A percentile compares a stretch with the other conserved stretches of the same genome.
phyloP scores from a whole-genome alignment of 1,140 invertebrate species.

The Ceratosolen solmsi region DNA sequence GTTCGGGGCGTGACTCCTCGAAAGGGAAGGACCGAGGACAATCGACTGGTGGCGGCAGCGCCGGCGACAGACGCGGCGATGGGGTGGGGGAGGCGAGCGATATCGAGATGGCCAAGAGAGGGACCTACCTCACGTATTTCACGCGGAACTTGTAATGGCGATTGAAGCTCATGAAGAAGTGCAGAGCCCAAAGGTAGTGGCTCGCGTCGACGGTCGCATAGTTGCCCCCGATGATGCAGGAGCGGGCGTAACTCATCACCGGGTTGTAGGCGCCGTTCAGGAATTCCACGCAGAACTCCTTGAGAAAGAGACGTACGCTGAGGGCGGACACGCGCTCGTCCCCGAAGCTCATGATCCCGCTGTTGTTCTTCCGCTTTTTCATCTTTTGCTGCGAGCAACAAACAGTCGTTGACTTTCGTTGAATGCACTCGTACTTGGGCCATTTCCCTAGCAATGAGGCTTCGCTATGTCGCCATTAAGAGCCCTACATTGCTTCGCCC shows the following conservation, averaged over 20 bases:
- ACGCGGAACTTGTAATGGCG: slow-evolving; percentile 87
- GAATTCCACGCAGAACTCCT: slow-evolving; percentile 96
- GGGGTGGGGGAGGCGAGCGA: slow-evolving; percentile 13
- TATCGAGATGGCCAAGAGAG: background rate
- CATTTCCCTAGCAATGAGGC: too few relatives aligned
- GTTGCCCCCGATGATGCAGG: slow-evolving; percentile 60
- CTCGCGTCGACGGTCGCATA: slow-evolving; percentile 85
- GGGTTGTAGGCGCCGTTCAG: slow-evolving; percentile 93
- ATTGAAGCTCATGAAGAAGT: slow-evolving; percentile 99
- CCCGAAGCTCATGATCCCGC: slow-evolving; percentile 75
- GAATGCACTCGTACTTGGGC: background rate
- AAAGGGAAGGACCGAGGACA: background rate
- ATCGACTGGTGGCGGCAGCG: background rate
- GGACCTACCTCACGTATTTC: slow-evolving; percentile 87
- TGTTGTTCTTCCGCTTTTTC: slow-evolving; percentile 79
- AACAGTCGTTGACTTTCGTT: background rate
- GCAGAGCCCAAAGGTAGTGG: slow-evolving; percentile 94
- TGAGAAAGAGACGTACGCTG: slow-evolving; percentile 88
- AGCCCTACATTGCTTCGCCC: background rate
- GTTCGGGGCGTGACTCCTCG: slow-evolving; percentile 35
- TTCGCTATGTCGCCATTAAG: too few relatives aligned
- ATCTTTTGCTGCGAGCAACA: slow-evolving; percentile 71
- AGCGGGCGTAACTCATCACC: slow-evolving; percentile 87
- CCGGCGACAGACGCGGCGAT: background rate
- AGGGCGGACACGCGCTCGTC: slow-evolving; percentile 83